A percentile compares a stretch with the other conserved stretches of the same genome.
Conservation (phyloP, 2,113 vertebrate genomes). For the Spea multiplicata region DNA sequence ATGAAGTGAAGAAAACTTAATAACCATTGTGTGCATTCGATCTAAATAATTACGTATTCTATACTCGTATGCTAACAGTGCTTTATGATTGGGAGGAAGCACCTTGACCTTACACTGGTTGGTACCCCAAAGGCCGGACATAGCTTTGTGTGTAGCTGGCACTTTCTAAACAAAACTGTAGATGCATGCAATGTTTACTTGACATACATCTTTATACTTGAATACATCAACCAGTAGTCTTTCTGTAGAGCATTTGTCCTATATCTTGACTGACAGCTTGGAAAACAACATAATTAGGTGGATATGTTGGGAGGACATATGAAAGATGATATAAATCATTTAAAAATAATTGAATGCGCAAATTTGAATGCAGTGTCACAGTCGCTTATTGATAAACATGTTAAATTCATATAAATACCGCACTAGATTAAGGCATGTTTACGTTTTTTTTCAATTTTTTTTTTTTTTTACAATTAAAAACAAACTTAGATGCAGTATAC, state of each 20-base stretch:
- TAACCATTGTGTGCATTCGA: too few species aligned
- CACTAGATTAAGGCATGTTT: conserved; percentile 28
- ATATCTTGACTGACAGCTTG: conserved; percentile 31
- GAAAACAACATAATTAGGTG: conserved; percentile 40
- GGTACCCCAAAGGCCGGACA: too few species aligned
- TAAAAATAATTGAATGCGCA: conserved; percentile 42
- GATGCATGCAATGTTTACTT: not conserved
- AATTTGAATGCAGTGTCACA: conserved; percentile 35
- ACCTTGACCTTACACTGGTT: too few species aligned
- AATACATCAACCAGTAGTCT: not conserved
- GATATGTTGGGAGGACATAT: conserved; percentile 26
- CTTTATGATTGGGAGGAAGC: too few species aligned
- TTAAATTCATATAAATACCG: conserved; percentile 26
- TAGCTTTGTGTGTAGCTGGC: not conserved
- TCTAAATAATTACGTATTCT: too few species aligned
- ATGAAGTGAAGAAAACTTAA: too few species aligned
- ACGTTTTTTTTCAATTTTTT: conserved; percentile 39
- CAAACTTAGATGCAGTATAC: conserved; percentile 35
- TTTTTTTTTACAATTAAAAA: conserved; percentile 44
- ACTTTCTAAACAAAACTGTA: not conserved
- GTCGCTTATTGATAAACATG: conserved; percentile 44
- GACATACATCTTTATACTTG: not conserved
- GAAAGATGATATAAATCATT: conserved; percentile 41
- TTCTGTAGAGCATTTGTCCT: conserved; percentile 1
- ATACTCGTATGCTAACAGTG: too few species aligned